phyloP scores from a whole-genome alignment of 2,797 vertebrate genomes.

The Numenius phaeopus region DNA sequence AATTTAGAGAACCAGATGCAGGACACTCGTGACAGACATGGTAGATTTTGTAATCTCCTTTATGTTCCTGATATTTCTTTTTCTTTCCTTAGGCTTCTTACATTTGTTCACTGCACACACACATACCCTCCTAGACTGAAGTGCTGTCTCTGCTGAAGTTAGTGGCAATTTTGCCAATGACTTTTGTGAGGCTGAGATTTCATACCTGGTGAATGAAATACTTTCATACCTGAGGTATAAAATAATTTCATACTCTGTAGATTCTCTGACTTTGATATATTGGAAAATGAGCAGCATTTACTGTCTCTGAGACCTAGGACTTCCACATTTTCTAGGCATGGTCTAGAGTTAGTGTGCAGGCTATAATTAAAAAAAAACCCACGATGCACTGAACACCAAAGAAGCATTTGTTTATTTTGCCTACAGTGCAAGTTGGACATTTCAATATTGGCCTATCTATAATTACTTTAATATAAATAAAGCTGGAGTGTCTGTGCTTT shows the following conservation, averaged over 20 bases:
- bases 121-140: background rate
- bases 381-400: conserved; percentile 3
- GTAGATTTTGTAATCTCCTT: background rate
- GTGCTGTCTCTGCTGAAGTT: background rate
- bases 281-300: conserved; percentile 12
- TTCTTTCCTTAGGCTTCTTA: conserved; percentile 1
- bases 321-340: background rate
- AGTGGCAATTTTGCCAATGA: background rate
- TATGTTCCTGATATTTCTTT: background rate
- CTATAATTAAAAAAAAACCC: conserved; percentile 7
- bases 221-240: background rate
- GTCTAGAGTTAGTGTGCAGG: background rate
- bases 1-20: conserved; percentile 5
- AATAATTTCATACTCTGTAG: conserved; percentile 3
- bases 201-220: background rate
- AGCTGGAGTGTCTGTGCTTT: conserved; percentile 14
- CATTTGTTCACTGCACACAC: background rate
- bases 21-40: background rate
- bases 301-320: background rate
- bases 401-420: conserved; percentile 35
- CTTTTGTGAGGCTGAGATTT: background rate
- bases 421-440: background rate
- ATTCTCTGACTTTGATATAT: background rate
- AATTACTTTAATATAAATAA: conserved; percentile 50
- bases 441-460: conserved; percentile 23